phyloP scores from a whole-genome alignment of 2,113 vertebrate genomes.

The Spea bombifrons region DNA sequence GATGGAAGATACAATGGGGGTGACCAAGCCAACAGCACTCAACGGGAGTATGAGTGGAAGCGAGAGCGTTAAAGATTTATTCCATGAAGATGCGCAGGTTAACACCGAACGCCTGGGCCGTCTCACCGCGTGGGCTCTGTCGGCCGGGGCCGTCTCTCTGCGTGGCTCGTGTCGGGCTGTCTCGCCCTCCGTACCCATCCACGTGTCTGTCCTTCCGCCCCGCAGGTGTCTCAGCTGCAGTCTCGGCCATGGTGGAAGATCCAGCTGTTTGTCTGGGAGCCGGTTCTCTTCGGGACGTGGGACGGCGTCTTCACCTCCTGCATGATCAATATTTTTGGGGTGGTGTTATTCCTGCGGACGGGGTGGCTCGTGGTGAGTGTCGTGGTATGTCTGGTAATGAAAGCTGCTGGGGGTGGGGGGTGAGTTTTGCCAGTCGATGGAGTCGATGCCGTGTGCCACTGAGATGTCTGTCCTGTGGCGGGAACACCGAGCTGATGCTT shows the following conservation, averaged over 20 bases:
- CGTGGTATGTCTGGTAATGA: no score
- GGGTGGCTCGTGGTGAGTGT: slow-evolving; percentile 92
- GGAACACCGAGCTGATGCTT: no score
- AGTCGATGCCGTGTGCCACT: no score
- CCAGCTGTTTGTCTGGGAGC: slow-evolving; percentile 91
- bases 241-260: slow-evolving; percentile 92
- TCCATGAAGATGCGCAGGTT: slow-evolving; percentile 92
- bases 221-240: slow-evolving; percentile 56
- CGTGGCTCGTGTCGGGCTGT: background rate
- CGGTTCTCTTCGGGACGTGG: slow-evolving; percentile 94
- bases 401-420: no score
- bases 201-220: background rate
- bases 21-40: background rate
- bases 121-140: background rate
- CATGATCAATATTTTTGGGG: slow-evolving; percentile 99
- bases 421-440: no score
- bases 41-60: slow-evolving; percentile 31
- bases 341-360: slow-evolving; percentile 91
- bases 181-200: background rate
- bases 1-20: background rate
- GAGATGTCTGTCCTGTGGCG: no score
- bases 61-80: slow-evolving; percentile 78
- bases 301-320: slow-evolving; percentile 97
- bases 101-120: background rate
- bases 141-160: background rate